phyloP scores from a whole-genome alignment of 2,888 invertebrate species.

The Metalampra italica region DNA sequence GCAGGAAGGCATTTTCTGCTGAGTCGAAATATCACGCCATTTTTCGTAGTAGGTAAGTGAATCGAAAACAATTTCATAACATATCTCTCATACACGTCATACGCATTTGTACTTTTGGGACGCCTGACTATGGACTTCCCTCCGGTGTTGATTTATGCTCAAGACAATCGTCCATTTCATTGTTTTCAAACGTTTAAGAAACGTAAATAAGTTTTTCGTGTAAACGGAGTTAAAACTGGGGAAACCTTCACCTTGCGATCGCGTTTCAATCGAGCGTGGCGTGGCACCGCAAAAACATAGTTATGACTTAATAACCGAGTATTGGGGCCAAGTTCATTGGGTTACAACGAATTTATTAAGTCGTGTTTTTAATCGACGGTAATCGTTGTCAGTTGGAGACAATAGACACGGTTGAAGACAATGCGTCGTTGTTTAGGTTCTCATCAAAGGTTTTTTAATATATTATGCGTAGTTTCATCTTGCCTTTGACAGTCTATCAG shows the following conservation, averaged over 20 bases:
- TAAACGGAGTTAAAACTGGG: neutral
- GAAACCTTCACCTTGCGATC: constrained; percentile 39
- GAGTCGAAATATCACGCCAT: no score
- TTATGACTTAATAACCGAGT: constrained; percentile 33
- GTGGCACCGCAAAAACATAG: constrained; percentile 21
- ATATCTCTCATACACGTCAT: no score
- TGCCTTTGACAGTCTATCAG: neutral
- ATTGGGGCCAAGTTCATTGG: constrained; percentile 46
- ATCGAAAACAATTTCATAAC: no score
- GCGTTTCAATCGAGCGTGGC: constrained; percentile 28
- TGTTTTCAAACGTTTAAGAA: no score
- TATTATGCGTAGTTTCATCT: neutral
- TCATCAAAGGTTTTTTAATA: neutral
- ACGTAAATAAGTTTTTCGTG: no score
- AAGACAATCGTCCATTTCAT: no score
- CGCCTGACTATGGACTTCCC: no score
- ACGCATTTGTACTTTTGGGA: no score
- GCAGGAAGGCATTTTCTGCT: no score
- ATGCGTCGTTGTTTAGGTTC: neutral
- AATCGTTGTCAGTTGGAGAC: neutral
- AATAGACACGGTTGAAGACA: constrained; percentile 7
- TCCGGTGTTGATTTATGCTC: no score
- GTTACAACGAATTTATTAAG: neutral
- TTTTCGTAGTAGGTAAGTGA: no score
- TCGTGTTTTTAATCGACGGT: neutral